These are phyloP conservation scores for Piprites chloris DNA, from an alignment of 2,113 vertebrate species.

Conservation along the genomic window DNA sequence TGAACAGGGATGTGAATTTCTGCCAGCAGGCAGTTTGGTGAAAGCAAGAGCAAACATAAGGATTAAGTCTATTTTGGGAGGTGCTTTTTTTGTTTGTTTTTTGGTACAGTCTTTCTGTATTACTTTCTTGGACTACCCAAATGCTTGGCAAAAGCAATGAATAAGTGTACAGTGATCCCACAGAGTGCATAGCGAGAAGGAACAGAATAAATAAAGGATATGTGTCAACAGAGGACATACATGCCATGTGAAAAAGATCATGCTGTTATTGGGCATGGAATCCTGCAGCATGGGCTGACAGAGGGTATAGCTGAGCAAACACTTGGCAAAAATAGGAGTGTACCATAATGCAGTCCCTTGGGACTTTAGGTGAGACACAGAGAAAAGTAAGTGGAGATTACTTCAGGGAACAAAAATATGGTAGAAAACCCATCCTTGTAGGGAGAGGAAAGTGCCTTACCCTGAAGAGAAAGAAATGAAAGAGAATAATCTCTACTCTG, in stretches of 20 bases:
- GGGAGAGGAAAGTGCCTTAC: not conserved
- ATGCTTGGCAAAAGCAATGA: not conserved
- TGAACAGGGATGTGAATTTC: not conserved
- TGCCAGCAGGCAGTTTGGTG: conserved; percentile 14
- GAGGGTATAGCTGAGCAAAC: not conserved
- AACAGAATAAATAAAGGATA: not conserved
- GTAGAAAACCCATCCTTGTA: not conserved
- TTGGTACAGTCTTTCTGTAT: not conserved
- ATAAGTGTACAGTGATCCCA: not conserved
- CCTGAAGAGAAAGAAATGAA: not conserved
- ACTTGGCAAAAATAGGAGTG: not conserved
- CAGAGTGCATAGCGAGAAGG: not conserved
- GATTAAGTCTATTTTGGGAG: conserved; percentile 33
- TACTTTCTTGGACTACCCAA: not conserved
- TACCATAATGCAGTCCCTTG: not conserved
- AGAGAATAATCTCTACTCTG: not conserved
- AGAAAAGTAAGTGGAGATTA: not conserved
- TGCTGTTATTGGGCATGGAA: not conserved
- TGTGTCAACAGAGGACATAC: not conserved
- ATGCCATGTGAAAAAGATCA: not conserved
- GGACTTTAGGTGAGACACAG: not conserved
- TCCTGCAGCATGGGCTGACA: not conserved
- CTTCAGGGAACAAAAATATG: not conserved
- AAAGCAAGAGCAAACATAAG: not conserved
- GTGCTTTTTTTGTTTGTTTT: not conserved